Base-by-base conservation (phyloP, 2,888 invertebrate species). In the Machimus rusticus region DNA sequence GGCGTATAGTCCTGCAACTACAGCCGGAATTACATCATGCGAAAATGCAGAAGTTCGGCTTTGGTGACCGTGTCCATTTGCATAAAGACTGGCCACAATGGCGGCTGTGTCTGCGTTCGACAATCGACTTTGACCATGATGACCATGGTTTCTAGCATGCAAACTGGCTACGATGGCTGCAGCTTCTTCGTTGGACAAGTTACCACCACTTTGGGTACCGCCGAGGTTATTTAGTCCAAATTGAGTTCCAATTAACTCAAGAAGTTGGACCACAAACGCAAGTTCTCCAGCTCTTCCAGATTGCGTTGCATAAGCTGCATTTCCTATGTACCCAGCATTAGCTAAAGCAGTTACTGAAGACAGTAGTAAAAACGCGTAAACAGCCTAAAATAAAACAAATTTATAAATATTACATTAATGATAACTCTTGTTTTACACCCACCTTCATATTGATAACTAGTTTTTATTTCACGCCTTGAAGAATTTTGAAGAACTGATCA, bases 51-150 rank as follows among this genome's bases (percentile, higher is more conserved):
- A 66, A 23, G 9, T 12, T 12, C 28, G 66, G 9, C 28, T 66
- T 4, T 66, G 66, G 9, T 51, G 79, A 51, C 51, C 51, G 51
- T 78, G 78, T 46, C 79, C 79, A 79, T 28, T 66, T 2, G 66
- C 79, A 79, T 79, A 51, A 28, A 79, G 79, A 39, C 79, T 79
- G 28, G 79, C 79, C 16, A 79, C 79, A 79, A 79, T 28, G 12
- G 46, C 79, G 14, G 79, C 79, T 16, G 51, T 79, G 16, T 51
- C 51, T n/a, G 28, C 51, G 9, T 28, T 46, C 12, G 51, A 55
- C 4, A 79, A 51, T 1, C n/a, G 79, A 51, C 9, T 23, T 16
- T 37, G 39, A 6, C 79, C 39, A 43, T 43, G 43, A 19, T 19
- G 23, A 19, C 78, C 23, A 43, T 23, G 37, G 6, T 43, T 16